phyloP scores from a whole-genome alignment of 2,888 invertebrate genomes.

The Cataglyphis livida region DNA sequence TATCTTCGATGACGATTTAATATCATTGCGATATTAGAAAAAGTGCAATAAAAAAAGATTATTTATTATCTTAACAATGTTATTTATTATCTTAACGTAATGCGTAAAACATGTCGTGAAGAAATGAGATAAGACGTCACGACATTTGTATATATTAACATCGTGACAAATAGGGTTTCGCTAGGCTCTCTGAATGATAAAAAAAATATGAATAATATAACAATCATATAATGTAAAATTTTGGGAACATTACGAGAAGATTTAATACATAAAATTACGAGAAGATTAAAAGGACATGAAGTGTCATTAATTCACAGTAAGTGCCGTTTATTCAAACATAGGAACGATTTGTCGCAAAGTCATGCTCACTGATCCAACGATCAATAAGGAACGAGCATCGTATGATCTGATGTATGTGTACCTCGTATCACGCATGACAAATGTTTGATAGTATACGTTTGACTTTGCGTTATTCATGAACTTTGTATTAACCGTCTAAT shows the following conservation, averaged over 20 bases:
- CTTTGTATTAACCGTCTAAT: background rate
- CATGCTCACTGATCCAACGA: conserved; percentile 47
- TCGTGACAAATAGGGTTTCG: background rate
- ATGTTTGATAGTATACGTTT: conserved; percentile 7
- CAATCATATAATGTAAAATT: background rate
- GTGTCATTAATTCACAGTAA: conserved; percentile 21
- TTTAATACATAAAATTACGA: conserved; percentile 15
- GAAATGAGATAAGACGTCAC: background rate
- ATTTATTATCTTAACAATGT: background rate
- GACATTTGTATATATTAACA: background rate
- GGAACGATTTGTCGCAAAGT: conserved; percentile 31
- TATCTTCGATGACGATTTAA: background rate
- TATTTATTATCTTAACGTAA: background rate
- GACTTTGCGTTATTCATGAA: conserved; percentile 12
- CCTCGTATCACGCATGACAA: conserved; percentile 48
- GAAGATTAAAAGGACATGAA: conserved; percentile 24
- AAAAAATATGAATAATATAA: background rate
- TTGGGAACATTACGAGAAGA: conserved; percentile 18
- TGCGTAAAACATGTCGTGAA: background rate
- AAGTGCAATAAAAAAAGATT: background rate
- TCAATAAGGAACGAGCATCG: conserved; percentile 58
- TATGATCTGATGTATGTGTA: conserved; percentile 15
- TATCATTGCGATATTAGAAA: background rate
- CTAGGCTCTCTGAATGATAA: background rate
- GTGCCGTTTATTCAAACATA: conserved; percentile 31